Base-by-base conservation (phyloP, 92 coral and sea anemone species). In the Zoanthus gigantus region DNA sequence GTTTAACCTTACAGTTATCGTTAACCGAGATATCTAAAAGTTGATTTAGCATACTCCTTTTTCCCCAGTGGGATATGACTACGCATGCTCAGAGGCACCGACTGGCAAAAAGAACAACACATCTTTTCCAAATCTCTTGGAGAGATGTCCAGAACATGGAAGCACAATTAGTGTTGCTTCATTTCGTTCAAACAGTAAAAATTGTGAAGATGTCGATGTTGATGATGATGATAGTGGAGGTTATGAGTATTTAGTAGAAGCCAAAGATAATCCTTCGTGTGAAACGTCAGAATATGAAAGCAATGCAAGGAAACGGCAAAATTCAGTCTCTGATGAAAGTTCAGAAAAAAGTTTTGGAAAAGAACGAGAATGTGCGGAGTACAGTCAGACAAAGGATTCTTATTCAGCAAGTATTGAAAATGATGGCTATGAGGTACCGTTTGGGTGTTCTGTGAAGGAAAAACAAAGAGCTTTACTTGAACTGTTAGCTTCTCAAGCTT, bases 361-460 rank as follows among this genome's bases (percentile, higher is more conserved):
- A 9, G 30, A 5, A 37, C 9, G 9, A 67, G 72, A 67, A 7
- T 67, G 0, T 67, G 11, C 2, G 4, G 23, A 67, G 23, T 9
- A 6, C 15, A 6, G 14, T 7, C 47, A 16, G 18, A 15, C 5
- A 45, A 37, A 18, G 28, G 14, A 17, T 18, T 58, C 12, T 0
- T 9, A 15, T 8, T 61, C 74, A 17, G 9, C 61, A 23, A 34
- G 61, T 45, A 5, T 13, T 4, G 85, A 66, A 10, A 52, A 66
- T 8, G 85, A 66, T 7, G 85, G 85, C 14, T 81, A 81, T 23
- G 85, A 81, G 28, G 47, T 81, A 11, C 85, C 85, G 16, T 46
- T 66, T 11, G 61, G 47, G 2, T 47, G 75, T 13, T n/a, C 57
- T 1, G 32, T 12, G 4, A 23, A 9, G 18, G 74, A 81, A 44